Evolutionary conservation across 2,113 vertebrate genomes (phyloP).

Genomic region (Gracilinanus agilis): DNA sequence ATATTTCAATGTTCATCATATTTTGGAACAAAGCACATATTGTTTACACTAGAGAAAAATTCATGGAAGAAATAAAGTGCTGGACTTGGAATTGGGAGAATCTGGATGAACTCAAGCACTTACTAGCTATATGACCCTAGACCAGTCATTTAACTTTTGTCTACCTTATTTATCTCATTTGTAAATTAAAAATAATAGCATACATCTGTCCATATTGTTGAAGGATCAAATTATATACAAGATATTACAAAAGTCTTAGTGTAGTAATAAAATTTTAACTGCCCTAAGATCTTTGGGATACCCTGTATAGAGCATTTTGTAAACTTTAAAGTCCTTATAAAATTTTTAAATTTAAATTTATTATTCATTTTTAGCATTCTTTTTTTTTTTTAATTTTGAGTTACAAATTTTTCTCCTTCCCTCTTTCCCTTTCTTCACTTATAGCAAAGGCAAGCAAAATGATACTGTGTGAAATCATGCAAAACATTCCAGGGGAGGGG

Average conservation of each 20-base stretch:
- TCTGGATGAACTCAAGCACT: neutral
- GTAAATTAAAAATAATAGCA: neutral
- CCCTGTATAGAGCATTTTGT: neutral
- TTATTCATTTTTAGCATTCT: neutral
- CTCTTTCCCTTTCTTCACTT: neutral
- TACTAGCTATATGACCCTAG: neutral
- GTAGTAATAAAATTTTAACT: neutral
- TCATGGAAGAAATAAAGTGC: too few relatives aligned
- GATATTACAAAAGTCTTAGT: neutral
- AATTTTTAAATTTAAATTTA: neutral
- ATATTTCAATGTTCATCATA: too few relatives aligned
- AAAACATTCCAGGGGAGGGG: too few relatives aligned
- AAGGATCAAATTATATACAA: neutral
- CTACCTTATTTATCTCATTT: neutral
- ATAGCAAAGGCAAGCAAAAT: neutral
- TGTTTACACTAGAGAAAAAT: too few relatives aligned
- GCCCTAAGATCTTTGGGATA: neutral
- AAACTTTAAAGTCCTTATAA: neutral
- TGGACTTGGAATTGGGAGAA: neutral
- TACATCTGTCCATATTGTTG: neutral
- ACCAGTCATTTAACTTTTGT: neutral
- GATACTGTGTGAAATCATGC: neutral
- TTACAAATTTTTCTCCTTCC: neutral
- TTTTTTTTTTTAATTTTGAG: neutral
- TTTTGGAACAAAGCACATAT: too few relatives aligned